A percentile compares a stretch with the other conserved stretches of the same genome.
phyloP scores from a whole-genome alignment of 1,140 invertebrate species.

The Euwallacea fornicatus region DNA sequence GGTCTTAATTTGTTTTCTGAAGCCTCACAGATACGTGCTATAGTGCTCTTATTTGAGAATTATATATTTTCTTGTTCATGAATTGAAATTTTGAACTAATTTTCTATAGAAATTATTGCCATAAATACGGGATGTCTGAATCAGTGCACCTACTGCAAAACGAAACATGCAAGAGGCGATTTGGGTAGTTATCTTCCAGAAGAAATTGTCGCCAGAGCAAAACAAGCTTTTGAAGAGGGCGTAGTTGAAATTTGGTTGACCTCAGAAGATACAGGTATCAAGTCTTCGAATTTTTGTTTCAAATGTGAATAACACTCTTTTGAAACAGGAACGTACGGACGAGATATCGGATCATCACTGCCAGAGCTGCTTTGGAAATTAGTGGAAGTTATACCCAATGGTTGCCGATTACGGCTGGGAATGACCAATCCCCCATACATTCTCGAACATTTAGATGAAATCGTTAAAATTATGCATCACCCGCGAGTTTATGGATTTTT shows the following conservation, averaged over 20 bases:
- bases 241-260: constrained; percentile 98
- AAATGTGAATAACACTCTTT: not conserved
- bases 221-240: constrained; percentile 88
- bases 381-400: constrained; percentile 88
- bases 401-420: constrained; percentile 85
- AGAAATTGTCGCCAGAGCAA: constrained; percentile 77
- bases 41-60: not conserved
- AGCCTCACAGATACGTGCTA: too few species aligned
- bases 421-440: constrained; percentile 99
- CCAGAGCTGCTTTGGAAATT: constrained; percentile 85
- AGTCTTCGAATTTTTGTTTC: not conserved
- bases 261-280: constrained; percentile 87
- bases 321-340: constrained; percentile 80
- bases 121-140: constrained; percentile 98
- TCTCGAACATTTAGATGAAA: constrained; percentile 89
- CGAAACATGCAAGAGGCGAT: constrained; percentile 95
- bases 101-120: constrained; percentile 83
- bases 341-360: constrained; percentile 87
- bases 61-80: not conserved
- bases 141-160: constrained; percentile 99
- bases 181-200: constrained; percentile 89
- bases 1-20: too few species aligned
- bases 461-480: constrained; percentile 85
- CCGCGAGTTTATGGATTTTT: constrained; percentile 93
- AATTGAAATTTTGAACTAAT: not conserved